These are phyloP conservation scores for Griposia aprilina DNA, from an alignment of 2,888 invertebrate species.

Conservation along the genomic window DNA sequence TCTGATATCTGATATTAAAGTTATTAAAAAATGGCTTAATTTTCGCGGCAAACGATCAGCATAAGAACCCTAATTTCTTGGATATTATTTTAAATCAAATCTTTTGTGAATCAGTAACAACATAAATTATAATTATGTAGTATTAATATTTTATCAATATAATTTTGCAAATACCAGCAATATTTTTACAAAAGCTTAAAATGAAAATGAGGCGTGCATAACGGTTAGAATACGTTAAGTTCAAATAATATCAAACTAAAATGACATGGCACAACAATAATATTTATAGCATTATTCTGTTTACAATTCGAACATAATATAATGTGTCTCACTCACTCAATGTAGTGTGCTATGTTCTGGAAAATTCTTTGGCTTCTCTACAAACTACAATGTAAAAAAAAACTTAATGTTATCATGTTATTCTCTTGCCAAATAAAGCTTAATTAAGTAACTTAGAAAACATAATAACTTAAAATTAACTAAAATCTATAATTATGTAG, in stretches of 20 bases:
- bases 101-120: not conserved
- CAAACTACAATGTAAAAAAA: constrained; percentile 26
- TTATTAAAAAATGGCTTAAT: not conserved
- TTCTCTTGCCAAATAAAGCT: constrained; percentile 10
- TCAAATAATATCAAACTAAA: constrained; percentile 13
- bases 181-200: not conserved
- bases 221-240: not conserved
- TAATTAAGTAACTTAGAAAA: constrained; percentile 27
- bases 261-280: constrained; percentile 4
- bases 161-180: not conserved
- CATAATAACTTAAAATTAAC: no score
- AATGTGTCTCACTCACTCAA: not conserved
- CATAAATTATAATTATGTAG: no score
- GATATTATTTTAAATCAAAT: not conserved
- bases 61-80: not conserved
- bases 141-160: not conserved
- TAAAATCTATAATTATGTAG: constrained; percentile 24
- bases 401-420: constrained; percentile 5
- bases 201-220: not conserved
- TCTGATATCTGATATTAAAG: not conserved
- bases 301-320: not conserved
- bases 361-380: constrained; percentile 48
- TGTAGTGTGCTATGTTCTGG: not conserved
- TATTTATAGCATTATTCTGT: not conserved
- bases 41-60: not conserved